phyloP scores from a whole-genome alignment of 2,888 invertebrate species.

The Yponomeuta malinellus region DNA sequence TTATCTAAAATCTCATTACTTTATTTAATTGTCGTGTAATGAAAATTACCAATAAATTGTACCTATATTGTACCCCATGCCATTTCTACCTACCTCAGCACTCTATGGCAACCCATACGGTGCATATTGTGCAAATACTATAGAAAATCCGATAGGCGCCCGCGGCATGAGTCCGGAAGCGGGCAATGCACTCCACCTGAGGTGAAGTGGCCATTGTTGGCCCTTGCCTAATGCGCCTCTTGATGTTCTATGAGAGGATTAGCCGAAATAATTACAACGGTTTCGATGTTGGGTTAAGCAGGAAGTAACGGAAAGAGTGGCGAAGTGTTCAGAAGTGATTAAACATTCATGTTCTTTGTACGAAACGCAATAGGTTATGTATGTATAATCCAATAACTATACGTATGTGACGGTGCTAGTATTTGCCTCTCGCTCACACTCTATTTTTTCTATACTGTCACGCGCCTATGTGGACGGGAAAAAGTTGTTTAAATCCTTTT shows the following conservation, averaged over 20 bases:
- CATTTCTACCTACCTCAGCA: not conserved
- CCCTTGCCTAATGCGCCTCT: not conserved
- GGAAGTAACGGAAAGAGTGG: not conserved
- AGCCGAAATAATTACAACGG: conserved; percentile 6
- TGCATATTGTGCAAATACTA: conserved; percentile 55
- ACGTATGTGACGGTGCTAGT: no score
- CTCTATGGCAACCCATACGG: conserved; percentile 10
- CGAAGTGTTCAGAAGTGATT: not conserved
- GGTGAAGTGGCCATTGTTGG: conserved; percentile 12
- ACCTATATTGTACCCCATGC: not conserved
- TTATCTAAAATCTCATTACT: no score
- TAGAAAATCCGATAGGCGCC: conserved; percentile 62
- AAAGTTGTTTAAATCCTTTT: no score
- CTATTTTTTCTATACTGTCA: no score
- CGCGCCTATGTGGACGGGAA: no score
- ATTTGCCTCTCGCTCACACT: no score
- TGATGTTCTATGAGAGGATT: not conserved
- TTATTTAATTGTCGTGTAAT: no score
- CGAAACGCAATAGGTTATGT: no score
- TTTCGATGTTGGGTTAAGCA: not conserved
- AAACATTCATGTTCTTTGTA: no score
- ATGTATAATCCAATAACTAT: no score
- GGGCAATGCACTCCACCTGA: conserved; percentile 14
- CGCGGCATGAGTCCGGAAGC: conserved; percentile 43
- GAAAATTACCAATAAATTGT: no score